Conservation (phyloP, 2,888 invertebrate genomes). For the Sipunculus nudus region DNA sequence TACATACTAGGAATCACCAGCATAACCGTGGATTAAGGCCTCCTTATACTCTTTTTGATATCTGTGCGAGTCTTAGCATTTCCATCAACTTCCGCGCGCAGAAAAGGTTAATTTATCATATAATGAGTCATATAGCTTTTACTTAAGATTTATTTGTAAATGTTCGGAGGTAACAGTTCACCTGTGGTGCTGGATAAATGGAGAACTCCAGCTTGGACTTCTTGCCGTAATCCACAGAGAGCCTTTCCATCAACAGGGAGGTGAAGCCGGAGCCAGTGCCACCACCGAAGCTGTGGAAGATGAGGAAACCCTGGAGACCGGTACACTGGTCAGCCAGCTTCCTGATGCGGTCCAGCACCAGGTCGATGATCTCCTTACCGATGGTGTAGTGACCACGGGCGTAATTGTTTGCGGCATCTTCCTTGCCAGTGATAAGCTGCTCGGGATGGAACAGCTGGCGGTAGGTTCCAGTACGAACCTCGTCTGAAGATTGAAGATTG, state of each 20-base stretch:
- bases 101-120: no score
- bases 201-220: conserved; percentile 62
- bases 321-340: conserved; percentile 78
- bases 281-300: conserved; percentile 89
- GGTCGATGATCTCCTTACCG: conserved; percentile 52
- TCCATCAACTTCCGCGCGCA: no score
- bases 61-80: no score
- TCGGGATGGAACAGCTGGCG: conserved; percentile 97
- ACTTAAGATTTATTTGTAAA: no score
- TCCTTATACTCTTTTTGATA: no score
- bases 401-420: conserved; percentile 97
- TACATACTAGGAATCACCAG: no score
- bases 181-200: conserved; percentile 60
- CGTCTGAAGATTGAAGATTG: conserved; percentile 55
- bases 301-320: conserved; percentile 80
- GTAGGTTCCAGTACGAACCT: conserved; percentile 72
- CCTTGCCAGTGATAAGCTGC: conserved; percentile 95
- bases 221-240: conserved; percentile 72
- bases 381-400: conserved; percentile 77
- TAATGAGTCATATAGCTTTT: no score
- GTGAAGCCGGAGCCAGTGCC: conserved; percentile 92
- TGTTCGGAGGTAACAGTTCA: no score
- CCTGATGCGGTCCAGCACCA: conserved; percentile 58
- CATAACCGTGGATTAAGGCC: no score
- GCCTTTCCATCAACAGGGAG: conserved; percentile 84